Evolutionary conservation across 2,113 vertebrate genomes (phyloP).

Genomic region (Trematocara marginatum): DNA sequence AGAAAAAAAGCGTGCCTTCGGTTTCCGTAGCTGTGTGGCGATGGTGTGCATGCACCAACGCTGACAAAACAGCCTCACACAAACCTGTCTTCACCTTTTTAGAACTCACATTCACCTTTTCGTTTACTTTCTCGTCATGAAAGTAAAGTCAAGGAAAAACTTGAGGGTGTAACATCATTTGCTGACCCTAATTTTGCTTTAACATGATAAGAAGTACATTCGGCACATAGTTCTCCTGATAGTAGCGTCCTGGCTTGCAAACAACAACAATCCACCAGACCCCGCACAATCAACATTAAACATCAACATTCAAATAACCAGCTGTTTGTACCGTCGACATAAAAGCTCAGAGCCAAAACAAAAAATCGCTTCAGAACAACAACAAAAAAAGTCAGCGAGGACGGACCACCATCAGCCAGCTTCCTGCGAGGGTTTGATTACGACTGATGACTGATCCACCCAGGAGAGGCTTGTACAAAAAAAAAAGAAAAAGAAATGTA

Average conservation of each 20-base stretch:
- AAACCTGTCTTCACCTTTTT: accelerated
- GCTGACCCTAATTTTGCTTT: background rate
- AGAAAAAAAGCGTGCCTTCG: background rate
- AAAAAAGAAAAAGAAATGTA: background rate
- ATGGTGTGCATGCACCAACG: background rate
- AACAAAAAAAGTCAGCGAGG: background rate
- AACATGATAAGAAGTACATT: conserved; percentile 23
- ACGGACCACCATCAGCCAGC: background rate
- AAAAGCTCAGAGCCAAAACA: background rate
- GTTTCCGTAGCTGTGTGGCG: background rate
- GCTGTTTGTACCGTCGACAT: background rate
- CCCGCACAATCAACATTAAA: background rate
- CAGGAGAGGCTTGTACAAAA: background rate
- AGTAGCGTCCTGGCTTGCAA: background rate
- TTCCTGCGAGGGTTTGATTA: background rate
- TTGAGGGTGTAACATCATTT: background rate
- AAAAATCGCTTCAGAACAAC: background rate
- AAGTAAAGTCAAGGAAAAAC: background rate
- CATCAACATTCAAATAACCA: conserved; percentile 20
- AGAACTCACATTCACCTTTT: background rate
- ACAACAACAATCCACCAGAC: background rate
- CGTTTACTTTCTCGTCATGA: background rate
- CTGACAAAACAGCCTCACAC: background rate
- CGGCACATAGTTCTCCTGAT: conserved; percentile 19
- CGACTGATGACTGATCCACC: background rate